These are phyloP conservation scores for Pentalonia nigronervosa DNA, from an alignment of 1,140 invertebrate species.

Conservation along the genomic window DNA sequence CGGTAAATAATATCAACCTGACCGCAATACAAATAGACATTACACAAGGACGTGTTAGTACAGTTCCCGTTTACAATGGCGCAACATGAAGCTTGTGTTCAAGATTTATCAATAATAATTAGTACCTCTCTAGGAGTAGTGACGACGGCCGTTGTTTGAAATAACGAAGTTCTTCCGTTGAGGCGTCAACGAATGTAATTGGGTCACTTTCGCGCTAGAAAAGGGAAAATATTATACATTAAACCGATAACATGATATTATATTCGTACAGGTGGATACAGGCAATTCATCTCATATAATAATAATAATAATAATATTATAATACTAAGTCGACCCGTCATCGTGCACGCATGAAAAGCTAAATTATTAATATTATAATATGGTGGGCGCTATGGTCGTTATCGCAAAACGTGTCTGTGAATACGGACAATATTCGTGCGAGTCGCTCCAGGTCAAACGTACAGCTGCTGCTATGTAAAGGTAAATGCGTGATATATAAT, in stretches of 20 bases:
- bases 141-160: too few relatives aligned
- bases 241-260: background rate
- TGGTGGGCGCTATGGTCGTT: background rate
- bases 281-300: background rate
- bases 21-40: background rate
- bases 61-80: background rate
- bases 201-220: background rate
- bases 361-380: background rate
- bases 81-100: too few relatives aligned
- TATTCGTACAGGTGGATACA: background rate
- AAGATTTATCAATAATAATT: background rate
- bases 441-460: conserved; percentile 17
- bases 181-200: background rate
- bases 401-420: background rate
- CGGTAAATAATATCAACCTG: too few relatives aligned
- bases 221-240: background rate
- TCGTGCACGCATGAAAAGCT: background rate
- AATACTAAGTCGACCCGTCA: conserved; percentile 12
- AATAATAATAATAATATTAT: background rate
- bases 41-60: background rate
- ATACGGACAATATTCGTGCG: background rate
- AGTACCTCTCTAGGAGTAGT: background rate
- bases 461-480: background rate
- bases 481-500: background rate
- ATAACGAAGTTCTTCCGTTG: background rate